A percentile compares a stretch with the other conserved stretches of the same genome.
These are phyloP conservation scores for Coecobrya sp. DNA, from an alignment of 2,888 invertebrate species.

Conservation along the genomic window DNA sequence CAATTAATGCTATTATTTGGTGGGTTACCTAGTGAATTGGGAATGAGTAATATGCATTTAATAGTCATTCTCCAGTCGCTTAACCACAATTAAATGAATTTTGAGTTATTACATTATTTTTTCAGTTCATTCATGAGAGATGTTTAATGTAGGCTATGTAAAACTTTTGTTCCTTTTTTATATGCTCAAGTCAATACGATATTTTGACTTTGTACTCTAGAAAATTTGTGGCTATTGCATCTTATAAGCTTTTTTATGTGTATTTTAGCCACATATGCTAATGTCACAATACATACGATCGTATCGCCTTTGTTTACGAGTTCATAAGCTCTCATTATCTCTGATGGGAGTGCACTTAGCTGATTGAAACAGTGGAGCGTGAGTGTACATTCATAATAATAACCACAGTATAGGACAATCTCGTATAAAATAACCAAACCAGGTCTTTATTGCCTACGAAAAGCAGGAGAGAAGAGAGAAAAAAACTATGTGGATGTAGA, in stretches of 20 bases:
- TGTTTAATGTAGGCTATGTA: neutral
- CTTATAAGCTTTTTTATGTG: neutral
- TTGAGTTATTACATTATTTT: too few relatives aligned
- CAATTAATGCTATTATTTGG: slow-evolving; percentile 16
- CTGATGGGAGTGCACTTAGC: slow-evolving; percentile 79
- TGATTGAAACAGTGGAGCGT: slow-evolving; percentile 75
- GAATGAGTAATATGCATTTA: too few relatives aligned
- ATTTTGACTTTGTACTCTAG: neutral
- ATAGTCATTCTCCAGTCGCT: too few relatives aligned
- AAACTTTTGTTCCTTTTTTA: neutral
- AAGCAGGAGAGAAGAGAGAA: neutral
- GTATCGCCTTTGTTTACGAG: slow-evolving; percentile 59
- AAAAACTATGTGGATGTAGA: slow-evolving; percentile 32
- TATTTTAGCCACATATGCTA: slow-evolving; percentile 29
- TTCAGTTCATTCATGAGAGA: neutral
- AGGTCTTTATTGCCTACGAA: neutral
- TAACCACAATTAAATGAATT: too few relatives aligned
- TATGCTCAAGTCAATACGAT: neutral
- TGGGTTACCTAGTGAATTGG: too few relatives aligned
- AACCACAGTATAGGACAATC: slow-evolving; percentile 1
- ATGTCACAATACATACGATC: slow-evolving; percentile 35
- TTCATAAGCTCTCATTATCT: slow-evolving; percentile 75
- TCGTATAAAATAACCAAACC: neutral
- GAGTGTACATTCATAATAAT: slow-evolving; percentile 49
- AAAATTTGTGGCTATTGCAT: too few relatives aligned